These are phyloP conservation scores for Drosophila nigromelanica DNA, from an alignment of 1,140 invertebrate genomes.

Conservation along the genomic window DNA sequence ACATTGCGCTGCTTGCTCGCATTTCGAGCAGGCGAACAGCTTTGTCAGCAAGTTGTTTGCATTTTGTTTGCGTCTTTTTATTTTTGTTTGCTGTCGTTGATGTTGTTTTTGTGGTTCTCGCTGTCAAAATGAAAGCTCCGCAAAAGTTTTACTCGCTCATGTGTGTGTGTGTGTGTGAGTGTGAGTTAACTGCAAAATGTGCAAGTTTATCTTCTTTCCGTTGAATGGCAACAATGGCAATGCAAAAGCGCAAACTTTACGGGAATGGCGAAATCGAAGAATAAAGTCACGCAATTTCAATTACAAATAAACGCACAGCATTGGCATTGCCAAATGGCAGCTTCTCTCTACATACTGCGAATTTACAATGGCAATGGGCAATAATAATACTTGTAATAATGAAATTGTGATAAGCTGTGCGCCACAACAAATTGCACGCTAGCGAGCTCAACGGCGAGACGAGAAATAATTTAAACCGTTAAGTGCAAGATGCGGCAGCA, in stretches of 20 bases:
- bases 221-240: conserved; percentile 45
- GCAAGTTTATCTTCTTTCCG: conserved; percentile 51
- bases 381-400: conserved; percentile 73
- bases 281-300: conserved; percentile 82
- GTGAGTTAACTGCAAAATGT: conserved; percentile 52
- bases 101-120: conserved; percentile 9
- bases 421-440: conserved; percentile 79
- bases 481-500: conserved; percentile 55
- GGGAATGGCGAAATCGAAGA: conserved; percentile 68
- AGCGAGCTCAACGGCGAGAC: conserved; percentile 44
- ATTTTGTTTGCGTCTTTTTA: conserved; percentile 7
- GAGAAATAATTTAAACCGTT: conserved; percentile 76
- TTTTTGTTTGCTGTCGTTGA: conserved; percentile 13
- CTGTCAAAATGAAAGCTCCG: conserved; percentile 53
- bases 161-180: conserved; percentile 35
- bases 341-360: conserved; percentile 16
- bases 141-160: conserved; percentile 32
- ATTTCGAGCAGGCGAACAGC: conserved; percentile 65
- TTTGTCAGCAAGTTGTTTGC: conserved; percentile 9
- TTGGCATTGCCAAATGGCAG: conserved; percentile 37
- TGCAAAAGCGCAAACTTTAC: conserved; percentile 20
- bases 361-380: conserved; percentile 43
- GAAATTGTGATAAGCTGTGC: conserved; percentile 79
- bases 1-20: conserved; percentile 74
- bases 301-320: conserved; percentile 66